phyloP scores from a whole-genome alignment of 2,113 vertebrate species.

The Epinephelus lanceolatus region DNA sequence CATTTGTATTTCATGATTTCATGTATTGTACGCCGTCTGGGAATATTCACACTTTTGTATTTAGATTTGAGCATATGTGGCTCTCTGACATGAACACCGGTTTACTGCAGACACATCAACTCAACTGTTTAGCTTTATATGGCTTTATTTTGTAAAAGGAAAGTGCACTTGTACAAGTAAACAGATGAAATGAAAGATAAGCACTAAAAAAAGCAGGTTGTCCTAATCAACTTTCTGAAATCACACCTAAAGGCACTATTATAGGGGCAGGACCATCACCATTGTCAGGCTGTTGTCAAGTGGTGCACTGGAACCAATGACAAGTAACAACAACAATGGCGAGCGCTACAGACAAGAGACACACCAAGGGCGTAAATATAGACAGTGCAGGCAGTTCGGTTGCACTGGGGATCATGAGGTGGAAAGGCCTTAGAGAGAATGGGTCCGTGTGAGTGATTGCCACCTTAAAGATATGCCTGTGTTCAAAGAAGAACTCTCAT shows the following conservation, averaged over 20 bases:
- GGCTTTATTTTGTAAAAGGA: not conserved
- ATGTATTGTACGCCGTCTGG: conserved; percentile 22
- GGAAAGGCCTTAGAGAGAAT: too few species aligned
- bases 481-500: too few species aligned
- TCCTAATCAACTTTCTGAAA: not conserved
- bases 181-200: not conserved
- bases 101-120: not conserved
- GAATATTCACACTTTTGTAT: conserved; percentile 28
- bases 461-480: too few species aligned
- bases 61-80: not conserved
- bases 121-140: not conserved
- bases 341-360: too few species aligned
- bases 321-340: too few species aligned
- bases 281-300: too few species aligned
- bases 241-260: not conserved
- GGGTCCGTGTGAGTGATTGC: too few species aligned
- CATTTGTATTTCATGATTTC: conserved; percentile 34
- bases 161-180: not conserved
- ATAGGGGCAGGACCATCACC: not conserved
- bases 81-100: not conserved
- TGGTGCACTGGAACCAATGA: too few species aligned
- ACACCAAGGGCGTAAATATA: too few species aligned
- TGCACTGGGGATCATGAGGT: too few species aligned
- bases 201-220: not conserved
- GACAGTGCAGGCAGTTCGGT: too few species aligned